Evolutionary conservation across 2,113 vertebrate species (phyloP), one percentile per base, ranked within the genome.

Genomic region (Perca schrenkii): DNA sequence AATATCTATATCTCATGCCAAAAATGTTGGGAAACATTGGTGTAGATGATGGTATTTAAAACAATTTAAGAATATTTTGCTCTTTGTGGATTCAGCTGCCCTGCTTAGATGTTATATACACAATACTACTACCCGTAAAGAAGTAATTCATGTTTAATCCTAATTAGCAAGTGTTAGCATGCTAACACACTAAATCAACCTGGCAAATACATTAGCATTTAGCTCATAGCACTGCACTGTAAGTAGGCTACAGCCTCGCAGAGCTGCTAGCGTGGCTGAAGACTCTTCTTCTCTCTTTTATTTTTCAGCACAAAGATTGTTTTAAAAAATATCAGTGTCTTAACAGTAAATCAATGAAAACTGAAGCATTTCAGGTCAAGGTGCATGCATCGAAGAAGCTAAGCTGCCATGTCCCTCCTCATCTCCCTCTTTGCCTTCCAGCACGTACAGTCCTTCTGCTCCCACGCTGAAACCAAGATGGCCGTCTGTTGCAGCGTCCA

Each of bases 401-500:
- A 21, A 65, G 56, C 31, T 31, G 65, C 53, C 46, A 2, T 73
- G 49, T 34, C 16, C 3, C 36, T 46, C 7, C 14, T 43, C 19
- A 16, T 79, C 71, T 70, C 16, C 52, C 15, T 64, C 17, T 62
- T 50, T 76, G 31, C n/a, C 52, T 75, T 46, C 74, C 25, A 25
- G 54, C 4, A 1, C 15, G 1, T 8, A 13, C 22, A 25, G 46
- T 56, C 66, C 19, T 10, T 53, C 36, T 10, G 56, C 31, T 73
- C 34, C 72, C 13, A 10, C 3, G 21, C 46, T 43, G 52, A 53
- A 79, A 77, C 58, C 54, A 84, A 89, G 67, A 87, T 82, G 82
- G 80, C 71, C 14, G 50, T 58, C 31, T 64, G 69, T 22, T 10
- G 12, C 14, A 0, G 65, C 21, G 21, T 78, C 80, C 70, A 66